These are phyloP conservation scores for Perognathus longimembris DNA, from an alignment of 2,113 vertebrate genomes.

Conservation along the genomic window DNA sequence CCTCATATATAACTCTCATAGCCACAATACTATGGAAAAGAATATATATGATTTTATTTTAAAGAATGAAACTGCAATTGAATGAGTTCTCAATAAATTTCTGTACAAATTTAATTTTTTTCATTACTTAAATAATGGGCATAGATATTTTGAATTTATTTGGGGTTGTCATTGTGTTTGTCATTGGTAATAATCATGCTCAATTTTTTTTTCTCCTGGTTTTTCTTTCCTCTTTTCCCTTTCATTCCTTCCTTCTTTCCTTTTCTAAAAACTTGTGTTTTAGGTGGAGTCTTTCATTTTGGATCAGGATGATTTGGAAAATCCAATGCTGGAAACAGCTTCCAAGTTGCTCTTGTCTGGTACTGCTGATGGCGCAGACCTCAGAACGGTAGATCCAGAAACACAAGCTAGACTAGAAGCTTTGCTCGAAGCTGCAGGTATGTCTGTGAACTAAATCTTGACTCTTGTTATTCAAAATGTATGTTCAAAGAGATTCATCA, in stretches of 20 bases:
- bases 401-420: slow-evolving; percentile 98
- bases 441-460: slow-evolving; percentile 10
- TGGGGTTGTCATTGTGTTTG: slow-evolving; percentile 17
- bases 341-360: slow-evolving; percentile 98
- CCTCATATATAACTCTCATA: not conserved
- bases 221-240: slow-evolving; percentile 23
- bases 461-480: not conserved
- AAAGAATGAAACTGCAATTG: slow-evolving; percentile 11
- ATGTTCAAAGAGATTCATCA: slow-evolving; percentile 1
- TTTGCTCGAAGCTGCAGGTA: slow-evolving; percentile 98
- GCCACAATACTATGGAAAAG: slow-evolving; percentile 28
- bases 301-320: slow-evolving; percentile 99
- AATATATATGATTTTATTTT: not conserved
- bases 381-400: slow-evolving; percentile 98
- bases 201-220: slow-evolving; percentile 49
- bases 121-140: not conserved
- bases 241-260: not conserved
- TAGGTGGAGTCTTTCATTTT: slow-evolving; percentile 99
- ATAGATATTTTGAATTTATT: slow-evolving; percentile 25
- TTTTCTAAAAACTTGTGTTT: slow-evolving; percentile 39
- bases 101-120: slow-evolving; percentile 6
- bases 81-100: slow-evolving; percentile 20
- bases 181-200: slow-evolving; percentile 25
- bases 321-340: slow-evolving; percentile 98
- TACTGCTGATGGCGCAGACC: slow-evolving; percentile 96